Base-by-base conservation (phyloP, 2,797 vertebrate species). In the Cuculus canorus region DNA sequence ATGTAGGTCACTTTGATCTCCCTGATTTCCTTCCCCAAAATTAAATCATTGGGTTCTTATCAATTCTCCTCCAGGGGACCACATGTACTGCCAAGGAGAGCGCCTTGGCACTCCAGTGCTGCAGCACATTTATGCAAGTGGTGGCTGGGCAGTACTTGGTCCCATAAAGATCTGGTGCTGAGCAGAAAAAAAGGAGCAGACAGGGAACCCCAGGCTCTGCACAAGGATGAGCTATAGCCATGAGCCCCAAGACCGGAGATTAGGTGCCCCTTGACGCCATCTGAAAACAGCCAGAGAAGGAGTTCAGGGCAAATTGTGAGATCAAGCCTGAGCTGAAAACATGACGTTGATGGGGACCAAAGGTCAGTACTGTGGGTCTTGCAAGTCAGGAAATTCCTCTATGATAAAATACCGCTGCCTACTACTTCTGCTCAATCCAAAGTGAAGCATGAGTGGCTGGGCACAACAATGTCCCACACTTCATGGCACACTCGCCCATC, bases 361-460 rank as follows among this genome's bases (percentile, higher is more conserved):
- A 80, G 41, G 41, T 57, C 54, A 17, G 9, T 48, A 6, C 8
- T 0, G 1, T 39, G 47, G 21, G 19, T 91, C 53, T 81, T 64
- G 28, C 24, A 64, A 89, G 35, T 76, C 17, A 64, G 68, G 65
- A 89, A 65, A 81, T 85, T 50, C 47, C 47, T 77, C 53, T 1
- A 1, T 5, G 1, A 13, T 30, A 25, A 77, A 92, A 60, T 18
- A 57, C 23, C 2, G 1, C 33, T 80, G 53, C 24, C 37, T 88
- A 9, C 3, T 13, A 11, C 48, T 92, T 87, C 71, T 83, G 69
- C 57, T 75, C 28, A 60, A 82, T 52, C 71, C 69, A 43, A 78
- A 91, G 65, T 61, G 37, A 57, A 81, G 57, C 2, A 2, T 0
- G 2, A 84, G 41, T 0, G 0, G 15, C 53, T 0, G 0, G 80